Percentiles rank a stretch among this genome's conserved stretches.
Conservation (phyloP, 1,140 invertebrate species). For the Frieseomelitta varia region DNA sequence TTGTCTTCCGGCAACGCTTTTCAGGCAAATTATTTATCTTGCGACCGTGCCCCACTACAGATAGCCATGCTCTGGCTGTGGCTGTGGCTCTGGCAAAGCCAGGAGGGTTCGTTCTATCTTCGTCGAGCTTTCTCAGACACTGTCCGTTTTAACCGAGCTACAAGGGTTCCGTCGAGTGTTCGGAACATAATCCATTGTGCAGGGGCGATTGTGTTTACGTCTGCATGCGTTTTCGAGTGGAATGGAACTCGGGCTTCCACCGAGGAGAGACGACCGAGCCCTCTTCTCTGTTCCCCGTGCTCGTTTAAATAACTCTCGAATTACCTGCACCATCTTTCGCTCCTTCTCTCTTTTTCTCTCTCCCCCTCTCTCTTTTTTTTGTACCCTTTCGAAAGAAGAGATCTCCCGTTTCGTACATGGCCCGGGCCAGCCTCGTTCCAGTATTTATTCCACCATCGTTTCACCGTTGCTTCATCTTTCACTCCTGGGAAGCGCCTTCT, state of each 20-base stretch:
- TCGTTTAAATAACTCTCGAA: slow-evolving; percentile 75
- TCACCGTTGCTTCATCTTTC: slow-evolving; percentile 21
- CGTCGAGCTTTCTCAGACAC: slow-evolving; percentile 41
- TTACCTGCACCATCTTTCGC: slow-evolving; percentile 60
- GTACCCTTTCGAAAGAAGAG: slow-evolving; percentile 32
- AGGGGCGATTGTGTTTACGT: slow-evolving; percentile 69
- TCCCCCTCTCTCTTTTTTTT: slow-evolving; percentile 3
- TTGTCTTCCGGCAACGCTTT: slow-evolving; percentile 40
- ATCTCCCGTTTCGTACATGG: slow-evolving; percentile 26
- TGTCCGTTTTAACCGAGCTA: slow-evolving; percentile 36
- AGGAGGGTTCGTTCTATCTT: not conserved
- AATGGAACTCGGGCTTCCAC: slow-evolving; percentile 44
- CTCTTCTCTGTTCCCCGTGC: slow-evolving; percentile 15
- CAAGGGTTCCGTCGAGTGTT: slow-evolving; percentile 62
- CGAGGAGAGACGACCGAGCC: not conserved
- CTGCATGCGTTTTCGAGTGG: slow-evolving; percentile 62
- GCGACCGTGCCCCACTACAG: slow-evolving; percentile 21
- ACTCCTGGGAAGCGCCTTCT: slow-evolving; percentile 13
- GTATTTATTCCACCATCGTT: slow-evolving; percentile 32
- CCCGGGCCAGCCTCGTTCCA: slow-evolving; percentile 24
- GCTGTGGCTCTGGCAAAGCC: not conserved
- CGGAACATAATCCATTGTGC: slow-evolving; percentile 68
- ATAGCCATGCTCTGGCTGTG: not conserved
- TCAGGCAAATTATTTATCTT: slow-evolving; percentile 49
- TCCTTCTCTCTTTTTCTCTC: not conserved